Evolutionary conservation across 2,797 vertebrate genomes (phyloP).

Genomic region (Fistularia commersonii): DNA sequence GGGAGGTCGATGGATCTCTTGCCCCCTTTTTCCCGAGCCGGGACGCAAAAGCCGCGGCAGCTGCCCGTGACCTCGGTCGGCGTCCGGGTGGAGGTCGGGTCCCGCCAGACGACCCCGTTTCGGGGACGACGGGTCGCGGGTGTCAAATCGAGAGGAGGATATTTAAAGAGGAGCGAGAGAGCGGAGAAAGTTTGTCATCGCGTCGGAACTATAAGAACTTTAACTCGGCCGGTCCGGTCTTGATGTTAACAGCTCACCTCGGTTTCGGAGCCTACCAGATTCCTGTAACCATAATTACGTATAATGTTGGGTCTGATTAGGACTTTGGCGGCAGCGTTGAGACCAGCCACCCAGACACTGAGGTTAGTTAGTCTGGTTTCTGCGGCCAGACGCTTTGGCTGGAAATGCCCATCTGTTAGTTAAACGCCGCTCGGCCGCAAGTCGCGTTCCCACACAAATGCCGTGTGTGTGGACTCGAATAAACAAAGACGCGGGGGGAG

Average conservation of each 20-base stretch:
- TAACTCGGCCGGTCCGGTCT: not conserved
- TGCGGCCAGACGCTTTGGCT: constrained; percentile 70
- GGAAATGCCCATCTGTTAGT: constrained; percentile 54
- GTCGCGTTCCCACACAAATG: constrained; percentile 46
- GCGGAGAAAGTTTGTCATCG: constrained; percentile 21
- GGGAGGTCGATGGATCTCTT: constrained; percentile 31
- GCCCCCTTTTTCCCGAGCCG: constrained; percentile 30
- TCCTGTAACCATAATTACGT: constrained; percentile 55
- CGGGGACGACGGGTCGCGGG: constrained; percentile 24
- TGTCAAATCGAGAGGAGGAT: constrained; percentile 33
- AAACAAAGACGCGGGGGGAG: constrained; percentile 30
- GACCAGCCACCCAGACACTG: constrained; percentile 68
- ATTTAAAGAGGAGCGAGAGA: constrained; percentile 42
- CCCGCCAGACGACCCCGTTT: constrained; percentile 46
- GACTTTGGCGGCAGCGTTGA: constrained; percentile 56
- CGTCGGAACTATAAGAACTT: not conserved
- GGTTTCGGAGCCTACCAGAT: constrained; percentile 8
- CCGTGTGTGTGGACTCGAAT: constrained; percentile 29
- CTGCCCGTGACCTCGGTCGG: constrained; percentile 43
- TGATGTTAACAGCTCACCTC: not conserved
- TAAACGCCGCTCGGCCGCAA: constrained; percentile 45
- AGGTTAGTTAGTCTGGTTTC: constrained; percentile 67
- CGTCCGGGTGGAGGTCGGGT: constrained; percentile 49
- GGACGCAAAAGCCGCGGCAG: constrained; percentile 38
- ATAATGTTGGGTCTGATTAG: constrained; percentile 65